These are phyloP conservation scores for Schizaphis graminum DNA, from an alignment of 2,888 invertebrate species.

Conservation along the genomic window DNA sequence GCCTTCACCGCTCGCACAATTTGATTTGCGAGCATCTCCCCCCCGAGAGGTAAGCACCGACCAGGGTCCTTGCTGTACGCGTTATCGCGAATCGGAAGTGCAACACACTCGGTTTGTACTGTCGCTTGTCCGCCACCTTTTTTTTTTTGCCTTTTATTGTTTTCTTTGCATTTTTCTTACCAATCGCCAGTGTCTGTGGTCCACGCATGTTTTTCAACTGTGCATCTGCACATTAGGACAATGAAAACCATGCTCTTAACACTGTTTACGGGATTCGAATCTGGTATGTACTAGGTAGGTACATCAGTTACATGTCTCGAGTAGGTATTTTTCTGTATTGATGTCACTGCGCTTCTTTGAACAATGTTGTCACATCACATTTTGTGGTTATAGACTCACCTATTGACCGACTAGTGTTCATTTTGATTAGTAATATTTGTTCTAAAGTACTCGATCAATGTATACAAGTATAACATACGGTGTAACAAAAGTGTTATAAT, in stretches of 20 bases:
- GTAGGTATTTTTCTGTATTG: background rate
- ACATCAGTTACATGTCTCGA: background rate
- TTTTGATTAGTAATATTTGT: slow-evolving; percentile 44
- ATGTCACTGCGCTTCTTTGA: background rate
- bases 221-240: background rate
- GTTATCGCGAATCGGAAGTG: background rate
- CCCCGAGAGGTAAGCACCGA: slow-evolving; percentile 11
- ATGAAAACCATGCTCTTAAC: background rate
- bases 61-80: background rate
- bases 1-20: slow-evolving; percentile 8
- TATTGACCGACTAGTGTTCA: background rate
- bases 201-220: background rate
- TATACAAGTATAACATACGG: slow-evolving; percentile 7
- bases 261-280: background rate
- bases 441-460: slow-evolving; percentile 48
- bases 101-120: slow-evolving; percentile 26
- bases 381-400: background rate
- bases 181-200: background rate
- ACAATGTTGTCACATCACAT: background rate
- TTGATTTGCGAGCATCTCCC: background rate
- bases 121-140: background rate
- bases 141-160: background rate
- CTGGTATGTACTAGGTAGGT: background rate
- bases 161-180: background rate
- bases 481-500: background rate